A percentile compares a stretch with the other conserved stretches of the same genome.
phyloP scores from a whole-genome alignment of 2,113 vertebrate genomes.

The Mesocricetus auratus region DNA sequence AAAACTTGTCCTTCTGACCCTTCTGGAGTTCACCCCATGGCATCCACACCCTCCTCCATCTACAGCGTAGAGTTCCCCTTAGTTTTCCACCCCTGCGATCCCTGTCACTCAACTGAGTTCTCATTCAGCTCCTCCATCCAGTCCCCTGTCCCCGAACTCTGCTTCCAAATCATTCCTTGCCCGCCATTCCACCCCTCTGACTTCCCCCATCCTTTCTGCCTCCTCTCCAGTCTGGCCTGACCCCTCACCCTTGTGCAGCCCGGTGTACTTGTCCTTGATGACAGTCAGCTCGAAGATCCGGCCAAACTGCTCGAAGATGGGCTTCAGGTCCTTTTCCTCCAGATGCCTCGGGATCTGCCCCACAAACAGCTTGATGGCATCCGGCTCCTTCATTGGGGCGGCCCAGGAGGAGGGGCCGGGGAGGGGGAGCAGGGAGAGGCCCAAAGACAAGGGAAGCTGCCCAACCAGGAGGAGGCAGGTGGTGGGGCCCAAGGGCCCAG shows the following conservation, averaged over 20 bases:
- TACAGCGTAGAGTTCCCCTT: neutral
- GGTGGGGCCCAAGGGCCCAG: slow-evolving; percentile 68
- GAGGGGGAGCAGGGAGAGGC: slow-evolving; percentile 77
- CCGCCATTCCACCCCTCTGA: neutral
- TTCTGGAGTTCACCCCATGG: neutral
- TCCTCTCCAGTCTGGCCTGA: slow-evolving; percentile 45
- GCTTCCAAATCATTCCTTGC: neutral
- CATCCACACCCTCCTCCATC: neutral
- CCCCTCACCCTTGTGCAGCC: slow-evolving; percentile 96
- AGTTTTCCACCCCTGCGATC: neutral
- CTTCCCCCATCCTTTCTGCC: neutral
- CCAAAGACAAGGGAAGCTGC: slow-evolving; percentile 75
- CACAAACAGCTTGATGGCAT: slow-evolving; percentile 97
- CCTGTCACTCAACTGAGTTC: slow-evolving; percentile 34
- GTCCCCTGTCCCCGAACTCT: neutral
- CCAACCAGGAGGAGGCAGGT: slow-evolving; percentile 54
- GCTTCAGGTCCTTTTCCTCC: slow-evolving; percentile 96
- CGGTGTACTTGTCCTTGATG: slow-evolving; percentile 99
- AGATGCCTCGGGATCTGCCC: slow-evolving; percentile 97
- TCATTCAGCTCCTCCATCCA: neutral
- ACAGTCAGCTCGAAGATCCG: slow-evolving; percentile 98
- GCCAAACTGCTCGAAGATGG: slow-evolving; percentile 96
- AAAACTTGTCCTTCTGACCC: neutral
- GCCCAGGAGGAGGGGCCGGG: slow-evolving; percentile 85
- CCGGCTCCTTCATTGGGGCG: slow-evolving; percentile 96